These are phyloP conservation scores for Ptyas mucosa DNA, from an alignment of 2,113 vertebrate genomes.

Conservation along the genomic window DNA sequence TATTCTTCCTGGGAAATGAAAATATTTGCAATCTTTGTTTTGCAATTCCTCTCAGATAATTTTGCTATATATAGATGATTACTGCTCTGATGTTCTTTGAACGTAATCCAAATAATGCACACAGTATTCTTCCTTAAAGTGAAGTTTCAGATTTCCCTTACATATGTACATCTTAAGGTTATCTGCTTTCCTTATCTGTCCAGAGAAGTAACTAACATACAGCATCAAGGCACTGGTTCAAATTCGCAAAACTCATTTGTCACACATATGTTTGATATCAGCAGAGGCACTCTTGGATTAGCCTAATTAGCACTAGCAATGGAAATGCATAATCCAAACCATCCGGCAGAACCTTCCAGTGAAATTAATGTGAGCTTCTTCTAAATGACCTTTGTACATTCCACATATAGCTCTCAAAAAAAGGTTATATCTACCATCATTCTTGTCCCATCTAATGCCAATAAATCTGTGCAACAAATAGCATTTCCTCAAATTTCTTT, in stretches of 20 bases:
- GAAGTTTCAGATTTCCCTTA: not conserved
- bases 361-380: not conserved
- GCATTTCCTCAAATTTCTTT: not conserved
- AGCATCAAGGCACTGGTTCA: constrained; percentile 6
- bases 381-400: not conserved
- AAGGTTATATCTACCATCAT: not conserved
- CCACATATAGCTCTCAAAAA: not conserved
- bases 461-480: not conserved
- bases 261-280: constrained; percentile 17
- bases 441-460: not conserved
- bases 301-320: constrained; percentile 34
- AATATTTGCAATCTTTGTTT: not conserved
- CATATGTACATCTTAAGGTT: not conserved
- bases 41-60: constrained; percentile 13
- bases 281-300: constrained; percentile 25
- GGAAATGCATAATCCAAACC: constrained; percentile 36
- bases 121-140: constrained; percentile 32
- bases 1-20: not conserved
- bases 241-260: constrained; percentile 24
- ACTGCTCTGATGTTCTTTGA: constrained; percentile 22
- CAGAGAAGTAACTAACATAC: not conserved
- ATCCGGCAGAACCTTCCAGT: not conserved
- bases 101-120: constrained; percentile 17
- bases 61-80: constrained; percentile 6
- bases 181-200: constrained; percentile 7